Evolutionary conservation across 1,140 invertebrate genomes (phyloP).

Genomic region (Meloidogyne chitwoodi): DNA sequence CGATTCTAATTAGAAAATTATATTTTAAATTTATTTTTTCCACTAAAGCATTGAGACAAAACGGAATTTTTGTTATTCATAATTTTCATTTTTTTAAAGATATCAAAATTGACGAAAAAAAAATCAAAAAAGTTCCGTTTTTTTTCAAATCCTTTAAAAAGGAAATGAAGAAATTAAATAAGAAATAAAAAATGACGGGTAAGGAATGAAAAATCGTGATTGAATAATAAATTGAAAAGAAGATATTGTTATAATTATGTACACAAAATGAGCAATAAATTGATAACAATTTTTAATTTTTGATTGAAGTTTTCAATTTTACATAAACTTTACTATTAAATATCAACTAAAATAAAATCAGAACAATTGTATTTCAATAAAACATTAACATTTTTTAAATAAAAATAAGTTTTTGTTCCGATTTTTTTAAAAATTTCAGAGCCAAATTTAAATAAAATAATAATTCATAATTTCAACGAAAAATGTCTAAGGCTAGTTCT

Average conservation of each 20-base stretch:
- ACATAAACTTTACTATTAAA: background rate
- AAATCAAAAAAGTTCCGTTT: no score
- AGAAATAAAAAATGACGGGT: no score
- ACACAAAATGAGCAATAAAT: background rate
- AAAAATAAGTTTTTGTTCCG: background rate
- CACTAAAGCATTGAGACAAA: background rate
- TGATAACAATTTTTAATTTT: background rate
- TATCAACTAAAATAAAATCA: no score
- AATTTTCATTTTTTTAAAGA: background rate
- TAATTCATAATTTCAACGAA: background rate
- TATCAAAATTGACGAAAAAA: background rate
- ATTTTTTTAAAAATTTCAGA: background rate
- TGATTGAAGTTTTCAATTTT: background rate
- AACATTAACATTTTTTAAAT: no score
- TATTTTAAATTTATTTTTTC: no score
- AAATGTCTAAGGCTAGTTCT: background rate
- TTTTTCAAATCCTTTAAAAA: no score
- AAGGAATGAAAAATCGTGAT: background rate
- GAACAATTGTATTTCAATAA: no score
- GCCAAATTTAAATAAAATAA: background rate
- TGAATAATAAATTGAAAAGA: background rate
- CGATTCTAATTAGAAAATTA: no score
- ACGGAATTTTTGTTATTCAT: background rate
- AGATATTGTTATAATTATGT: background rate
- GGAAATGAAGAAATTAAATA: no score